Base-by-base conservation (phyloP, 2,797 vertebrate genomes). In the Rhinophrynus dorsalis region DNA sequence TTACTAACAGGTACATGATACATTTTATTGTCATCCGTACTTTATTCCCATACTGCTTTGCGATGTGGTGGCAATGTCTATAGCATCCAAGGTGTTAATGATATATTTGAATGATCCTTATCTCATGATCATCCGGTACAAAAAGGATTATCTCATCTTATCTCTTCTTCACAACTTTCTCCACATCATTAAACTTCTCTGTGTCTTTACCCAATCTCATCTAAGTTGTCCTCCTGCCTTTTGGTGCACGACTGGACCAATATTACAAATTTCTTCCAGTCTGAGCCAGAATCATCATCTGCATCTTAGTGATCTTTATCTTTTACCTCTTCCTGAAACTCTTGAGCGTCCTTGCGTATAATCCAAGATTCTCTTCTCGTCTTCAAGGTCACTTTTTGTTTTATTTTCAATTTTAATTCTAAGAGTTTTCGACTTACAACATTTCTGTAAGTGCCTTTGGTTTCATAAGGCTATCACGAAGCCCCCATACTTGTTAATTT, bases 261-360 rank as follows among this genome's bases (percentile, higher is more conserved):
- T 33, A 45, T 65, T 6, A 26, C 13, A 21, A 27, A 35, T 21
- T 27, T n/a, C 26, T 29, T 44, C 12, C 23, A 60, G 38, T 29
- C 2, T 26, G 9, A 38, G 20, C 33, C 35, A 38, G 20, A 18
- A 56, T 56, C 32, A 1, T 15, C 35, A 23, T 58, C 11, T 13
- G 26, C 7, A 27, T 58, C n/a, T 15, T 24, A 21, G 9, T 44
- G 18, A 17, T 59, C 18, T 30, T 60, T 15, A 66, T 59, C 45
- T 52, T 60, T 37, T 9, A 44, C 9, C 26, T 57, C 51, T 64
- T 40, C 7, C 29, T 29, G 21, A 35, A 35, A 45, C 11, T 30
- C 50, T 17, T 40, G 23, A 47, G 15, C 30, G n/a, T 71, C 42
- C 68, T 63, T 62, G 51, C 68, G 38, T 38, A 17, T 70, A 40